phyloP scores from a whole-genome alignment of 2,113 vertebrate genomes.

The Tichodroma muraria region DNA sequence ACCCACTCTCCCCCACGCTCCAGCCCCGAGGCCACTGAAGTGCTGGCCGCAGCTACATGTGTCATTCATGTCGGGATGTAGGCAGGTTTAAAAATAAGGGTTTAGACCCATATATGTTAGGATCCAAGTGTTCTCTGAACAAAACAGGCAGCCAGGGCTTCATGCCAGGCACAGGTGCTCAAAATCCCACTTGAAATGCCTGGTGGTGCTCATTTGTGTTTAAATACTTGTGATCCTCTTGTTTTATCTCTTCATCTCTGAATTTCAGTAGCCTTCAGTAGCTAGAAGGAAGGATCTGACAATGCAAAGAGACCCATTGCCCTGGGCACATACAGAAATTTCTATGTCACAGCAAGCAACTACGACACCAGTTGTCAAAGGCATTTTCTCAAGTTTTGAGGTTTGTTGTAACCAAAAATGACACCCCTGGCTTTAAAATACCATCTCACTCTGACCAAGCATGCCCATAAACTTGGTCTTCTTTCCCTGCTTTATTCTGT shows the following conservation, averaged over 20 bases:
- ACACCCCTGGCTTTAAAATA: neutral
- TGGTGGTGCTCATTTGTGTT: neutral
- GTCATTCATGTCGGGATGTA: rapidly evolving
- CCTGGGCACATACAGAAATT: neutral
- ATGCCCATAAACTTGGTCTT: neutral
- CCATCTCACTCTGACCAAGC: neutral
- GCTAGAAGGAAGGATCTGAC: neutral
- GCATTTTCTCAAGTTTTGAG: neutral
- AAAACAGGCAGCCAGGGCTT: neutral
- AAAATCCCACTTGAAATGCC: neutral
- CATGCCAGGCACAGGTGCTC: neutral
- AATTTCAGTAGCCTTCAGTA: neutral
- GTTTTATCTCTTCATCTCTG: neutral
- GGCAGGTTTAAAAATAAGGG: neutral
- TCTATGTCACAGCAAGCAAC: neutral
- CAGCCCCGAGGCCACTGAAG: neutral
- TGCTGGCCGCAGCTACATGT: neutral
- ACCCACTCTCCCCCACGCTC: rapidly evolving
- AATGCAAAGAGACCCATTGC: neutral
- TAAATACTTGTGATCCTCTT: neutral
- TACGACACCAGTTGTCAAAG: neutral
- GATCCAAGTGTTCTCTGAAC: neutral
- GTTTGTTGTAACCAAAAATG: neutral
- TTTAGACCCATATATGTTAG: rapidly evolving
- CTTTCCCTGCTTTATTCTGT: neutral